A percentile compares a stretch with the other conserved stretches of the same genome.
Evolutionary conservation across 2,888 invertebrate species (phyloP).

Genomic region (Ectemnius lituratus): DNA sequence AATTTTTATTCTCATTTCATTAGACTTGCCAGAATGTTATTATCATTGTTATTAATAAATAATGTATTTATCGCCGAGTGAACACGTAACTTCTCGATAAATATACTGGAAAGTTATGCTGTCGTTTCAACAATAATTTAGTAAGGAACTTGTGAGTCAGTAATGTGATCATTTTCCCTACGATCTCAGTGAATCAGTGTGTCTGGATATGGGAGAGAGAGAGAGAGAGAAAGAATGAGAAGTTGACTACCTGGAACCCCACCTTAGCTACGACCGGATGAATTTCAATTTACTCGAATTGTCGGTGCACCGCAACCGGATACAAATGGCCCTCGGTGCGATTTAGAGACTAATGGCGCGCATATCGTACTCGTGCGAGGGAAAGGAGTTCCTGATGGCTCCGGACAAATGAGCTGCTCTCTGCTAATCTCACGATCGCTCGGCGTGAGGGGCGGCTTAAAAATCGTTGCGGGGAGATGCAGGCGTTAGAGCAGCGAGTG

Average conservation of each 20-base stretch:
- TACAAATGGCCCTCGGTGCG: neutral
- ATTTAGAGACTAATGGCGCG: too few relatives aligned
- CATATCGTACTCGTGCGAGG: too few relatives aligned
- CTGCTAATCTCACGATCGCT: constrained; percentile 1
- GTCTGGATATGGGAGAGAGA: neutral
- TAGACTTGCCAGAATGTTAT: too few relatives aligned
- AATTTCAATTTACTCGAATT: constrained; percentile 2
- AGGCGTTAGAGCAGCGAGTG: neutral
- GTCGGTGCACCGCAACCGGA: constrained; percentile 1
- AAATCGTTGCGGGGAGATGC: neutral
- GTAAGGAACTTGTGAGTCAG: neutral
- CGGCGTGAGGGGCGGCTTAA: neutral
- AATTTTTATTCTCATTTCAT: too few relatives aligned
- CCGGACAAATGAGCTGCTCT: too few relatives aligned
- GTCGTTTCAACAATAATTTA: too few relatives aligned
- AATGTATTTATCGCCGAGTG: too few relatives aligned
- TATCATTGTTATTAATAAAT: too few relatives aligned
- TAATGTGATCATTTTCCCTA: neutral
- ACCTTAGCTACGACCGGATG: constrained; percentile 7
- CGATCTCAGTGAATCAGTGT: too few relatives aligned
- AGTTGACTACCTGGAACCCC: constrained; percentile 5
- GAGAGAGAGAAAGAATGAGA: neutral
- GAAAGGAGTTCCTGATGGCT: too few relatives aligned
- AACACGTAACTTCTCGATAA: constrained; percentile 12
- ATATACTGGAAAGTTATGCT: too few relatives aligned